phyloP scores from a whole-genome alignment of 2,113 vertebrate species.

The Scolopax mira region DNA sequence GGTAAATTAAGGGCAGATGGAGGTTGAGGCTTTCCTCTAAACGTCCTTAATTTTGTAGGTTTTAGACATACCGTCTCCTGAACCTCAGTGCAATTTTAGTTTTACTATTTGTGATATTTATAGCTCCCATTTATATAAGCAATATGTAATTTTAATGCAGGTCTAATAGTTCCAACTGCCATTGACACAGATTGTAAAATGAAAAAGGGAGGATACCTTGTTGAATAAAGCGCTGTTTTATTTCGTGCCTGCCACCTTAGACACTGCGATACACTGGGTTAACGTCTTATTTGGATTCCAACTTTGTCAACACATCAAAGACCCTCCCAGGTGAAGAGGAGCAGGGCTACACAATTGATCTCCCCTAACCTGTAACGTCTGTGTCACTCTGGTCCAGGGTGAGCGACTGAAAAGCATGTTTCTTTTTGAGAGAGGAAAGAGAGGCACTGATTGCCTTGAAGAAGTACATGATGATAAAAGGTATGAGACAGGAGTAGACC shows the following conservation, averaged over 20 bases:
- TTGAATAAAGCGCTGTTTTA: neutral
- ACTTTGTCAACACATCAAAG: neutral
- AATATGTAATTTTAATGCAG: conserved; percentile 57
- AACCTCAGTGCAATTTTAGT: neutral
- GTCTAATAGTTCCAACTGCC: conserved; percentile 31
- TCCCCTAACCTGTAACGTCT: conserved; percentile 4
- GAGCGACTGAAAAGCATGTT: neutral
- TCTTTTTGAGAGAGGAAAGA: conserved; percentile 33
- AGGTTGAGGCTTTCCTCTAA: conserved; percentile 14
- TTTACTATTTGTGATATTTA: conserved; percentile 66
- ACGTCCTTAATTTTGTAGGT: conserved; percentile 28
- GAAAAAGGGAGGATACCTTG: neutral
- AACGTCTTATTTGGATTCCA: conserved; percentile 27
- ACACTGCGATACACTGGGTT: neutral
- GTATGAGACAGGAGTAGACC: conserved; percentile 19
- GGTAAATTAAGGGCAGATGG: conserved; percentile 23
- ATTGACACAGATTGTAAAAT: conserved; percentile 22
- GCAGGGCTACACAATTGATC: conserved; percentile 43
- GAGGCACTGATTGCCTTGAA: conserved; percentile 37
- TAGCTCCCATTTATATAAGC: conserved; percentile 46
- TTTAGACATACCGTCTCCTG: conserved; percentile 35
- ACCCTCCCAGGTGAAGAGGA: conserved; percentile 28
- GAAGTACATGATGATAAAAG: conserved; percentile 44
- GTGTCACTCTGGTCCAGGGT: conserved; percentile 29
- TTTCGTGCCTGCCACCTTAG: neutral